Percentiles rank a stretch among this genome's conserved stretches.
phyloP scores from a whole-genome alignment of 2,888 invertebrate species.

The Dusona sp. region DNA sequence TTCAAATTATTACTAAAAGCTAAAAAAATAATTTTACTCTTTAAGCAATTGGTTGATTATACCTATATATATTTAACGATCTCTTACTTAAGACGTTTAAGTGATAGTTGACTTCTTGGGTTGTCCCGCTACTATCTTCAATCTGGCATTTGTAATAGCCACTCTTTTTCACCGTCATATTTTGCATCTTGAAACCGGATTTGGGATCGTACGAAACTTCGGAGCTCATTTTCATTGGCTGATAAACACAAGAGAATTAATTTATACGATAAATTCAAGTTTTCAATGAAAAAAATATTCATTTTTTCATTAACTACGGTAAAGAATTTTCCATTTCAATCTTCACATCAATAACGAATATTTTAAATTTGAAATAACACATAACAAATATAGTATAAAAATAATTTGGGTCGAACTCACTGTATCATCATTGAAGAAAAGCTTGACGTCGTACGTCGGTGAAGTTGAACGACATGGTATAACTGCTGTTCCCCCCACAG shows the following conservation, averaged over 20 bases:
- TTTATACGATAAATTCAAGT: background rate
- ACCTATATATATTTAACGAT: background rate
- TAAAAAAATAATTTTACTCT: background rate
- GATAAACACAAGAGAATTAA: conserved; percentile 2
- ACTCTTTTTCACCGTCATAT: conserved; percentile 78
- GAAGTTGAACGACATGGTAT: conserved; percentile 89
- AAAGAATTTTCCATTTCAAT: background rate
- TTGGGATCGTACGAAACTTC: conserved; percentile 83
- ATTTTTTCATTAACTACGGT: background rate
- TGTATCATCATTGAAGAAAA: conserved; percentile 56
- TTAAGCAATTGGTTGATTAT: background rate
- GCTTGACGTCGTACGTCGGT: conserved; percentile 86
- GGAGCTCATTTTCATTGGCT: conserved; percentile 78
- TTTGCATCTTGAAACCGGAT: conserved; percentile 84
- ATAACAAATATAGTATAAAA: background rate
- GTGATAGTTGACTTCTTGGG: conserved; percentile 47
- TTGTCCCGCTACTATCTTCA: background rate
- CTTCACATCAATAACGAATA: background rate
- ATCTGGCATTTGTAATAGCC: conserved; percentile 70
- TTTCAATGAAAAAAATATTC: background rate
- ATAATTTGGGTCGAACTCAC: conserved; percentile 27
- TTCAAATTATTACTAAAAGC: too few species aligned
- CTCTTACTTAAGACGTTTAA: conserved; percentile 67
- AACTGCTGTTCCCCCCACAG: conserved; percentile 82
- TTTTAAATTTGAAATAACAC: background rate